Evolutionary conservation across 2,113 vertebrate genomes (phyloP).

Genomic region (Pristiophorus japonicus): DNA sequence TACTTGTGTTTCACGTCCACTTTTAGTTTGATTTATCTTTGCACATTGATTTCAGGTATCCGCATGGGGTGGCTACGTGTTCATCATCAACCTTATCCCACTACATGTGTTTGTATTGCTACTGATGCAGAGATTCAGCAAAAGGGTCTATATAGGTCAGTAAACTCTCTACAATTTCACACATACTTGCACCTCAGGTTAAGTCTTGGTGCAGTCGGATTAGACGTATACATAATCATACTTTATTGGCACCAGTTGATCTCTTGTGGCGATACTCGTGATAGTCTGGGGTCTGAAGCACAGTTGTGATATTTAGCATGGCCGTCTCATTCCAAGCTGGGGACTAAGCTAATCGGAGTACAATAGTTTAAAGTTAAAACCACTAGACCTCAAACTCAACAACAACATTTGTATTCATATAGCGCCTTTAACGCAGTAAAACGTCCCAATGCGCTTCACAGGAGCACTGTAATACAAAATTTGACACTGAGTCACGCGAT

Average conservation of each 20-base stretch:
- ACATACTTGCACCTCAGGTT: not conserved
- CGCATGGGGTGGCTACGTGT: conserved; percentile 98
- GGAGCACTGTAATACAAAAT: no score
- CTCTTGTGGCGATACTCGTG: not conserved
- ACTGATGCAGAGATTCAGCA: conserved; percentile 96
- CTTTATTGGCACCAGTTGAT: not conserved
- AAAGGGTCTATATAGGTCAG: conserved; percentile 95
- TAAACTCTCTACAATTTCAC: not conserved
- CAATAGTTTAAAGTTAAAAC: not conserved
- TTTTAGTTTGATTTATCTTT: conserved; percentile 39
- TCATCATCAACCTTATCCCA: conserved; percentile 98
- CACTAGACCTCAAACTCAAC: no score
- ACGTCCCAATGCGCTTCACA: no score
- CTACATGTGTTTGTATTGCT: conserved; percentile 94
- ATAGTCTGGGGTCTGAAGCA: not conserved
- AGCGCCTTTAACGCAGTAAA: no score
- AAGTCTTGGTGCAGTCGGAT: not conserved
- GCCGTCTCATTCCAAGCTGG: not conserved
- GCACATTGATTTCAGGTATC: conserved; percentile 69
- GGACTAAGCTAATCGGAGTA: not conserved
- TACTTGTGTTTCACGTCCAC: not conserved
- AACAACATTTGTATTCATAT: no score
- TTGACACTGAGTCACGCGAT: no score
- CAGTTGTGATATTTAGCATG: not conserved
- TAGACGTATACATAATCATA: not conserved